These are phyloP conservation scores for Siniperca undulata DNA, from an alignment of 2,797 vertebrate species.

Conservation along the genomic window DNA sequence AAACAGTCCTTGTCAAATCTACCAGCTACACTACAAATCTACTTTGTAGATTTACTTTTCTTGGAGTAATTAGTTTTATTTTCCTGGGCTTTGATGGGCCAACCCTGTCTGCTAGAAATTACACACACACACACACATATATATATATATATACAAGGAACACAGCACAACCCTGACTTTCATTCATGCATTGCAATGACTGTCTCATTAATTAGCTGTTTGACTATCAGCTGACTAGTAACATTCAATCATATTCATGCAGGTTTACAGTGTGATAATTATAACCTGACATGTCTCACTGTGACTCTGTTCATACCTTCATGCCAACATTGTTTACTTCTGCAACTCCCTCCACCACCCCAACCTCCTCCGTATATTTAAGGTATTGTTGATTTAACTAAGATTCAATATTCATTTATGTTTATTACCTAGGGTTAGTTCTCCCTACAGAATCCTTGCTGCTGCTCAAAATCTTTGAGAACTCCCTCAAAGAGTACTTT, in stretches of 20 bases:
- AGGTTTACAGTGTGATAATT: neutral
- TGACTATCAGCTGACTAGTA: slow-evolving; percentile 4
- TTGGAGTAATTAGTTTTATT: too few relatives aligned
- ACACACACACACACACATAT: too few relatives aligned
- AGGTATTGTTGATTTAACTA: neutral
- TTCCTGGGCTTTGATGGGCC: too few relatives aligned
- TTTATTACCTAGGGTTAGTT: neutral
- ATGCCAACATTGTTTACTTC: neutral
- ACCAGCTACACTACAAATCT: too few relatives aligned
- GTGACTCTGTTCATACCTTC: neutral
- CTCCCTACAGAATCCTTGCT: too few relatives aligned
- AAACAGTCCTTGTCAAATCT: too few relatives aligned
- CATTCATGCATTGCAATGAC: neutral
- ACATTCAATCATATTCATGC: neutral
- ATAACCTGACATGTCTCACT: neutral
- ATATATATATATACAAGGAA: too few relatives aligned
- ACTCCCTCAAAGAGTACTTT: neutral
- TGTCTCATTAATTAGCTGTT: slow-evolving; percentile 3
- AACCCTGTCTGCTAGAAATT: too few relatives aligned
- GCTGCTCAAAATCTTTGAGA: neutral
- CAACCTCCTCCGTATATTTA: neutral
- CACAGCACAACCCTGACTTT: too few relatives aligned
- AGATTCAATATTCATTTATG: neutral
- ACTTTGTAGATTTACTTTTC: too few relatives aligned
- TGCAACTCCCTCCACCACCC: neutral